Evolutionary conservation across 2,797 vertebrate genomes (phyloP), one percentile per base, ranked within the genome.

Genomic region (Leptatherina wallacei): DNA sequence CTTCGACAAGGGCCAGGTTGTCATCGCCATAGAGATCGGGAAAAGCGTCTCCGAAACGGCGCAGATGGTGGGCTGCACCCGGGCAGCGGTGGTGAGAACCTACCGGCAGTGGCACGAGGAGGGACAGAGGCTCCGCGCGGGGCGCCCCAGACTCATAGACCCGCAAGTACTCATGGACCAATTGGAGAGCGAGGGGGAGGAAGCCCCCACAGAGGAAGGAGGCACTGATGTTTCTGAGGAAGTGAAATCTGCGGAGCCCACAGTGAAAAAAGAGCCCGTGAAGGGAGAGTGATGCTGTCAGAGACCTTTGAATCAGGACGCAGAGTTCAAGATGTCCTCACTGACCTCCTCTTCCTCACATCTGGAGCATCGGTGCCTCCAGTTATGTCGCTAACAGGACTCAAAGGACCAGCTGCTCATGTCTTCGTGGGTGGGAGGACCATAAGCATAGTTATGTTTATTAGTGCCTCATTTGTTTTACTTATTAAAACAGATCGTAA

Each of bases 1-100:
- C 49, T 74, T 74, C 24, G 72, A 74, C 35, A 74, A 62, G 40
- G 72, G 72, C 32, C 64, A 74, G 65, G 58, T 74, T 2, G 72
- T 68, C 22, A 24, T 56, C 27, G 72, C 65, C 58, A 29, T 38
- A 5, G 29, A 56, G 65, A 20, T 67, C 51, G 72, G 72, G 0
- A 8, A 52, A n/a, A 69, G 66, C 65, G 60, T 68, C 36, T 58
- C 65, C 1, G 22, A 74, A 12, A 62, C 65, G 51, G 72, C 64
- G 10, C 29, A 22, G 51, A 32, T 67, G 58, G 65, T 68, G 59
- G 72, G 72, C 51, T 74, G 72, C 32, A 56, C 72, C 38, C 51
- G 38, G 49, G 65, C 59, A 0, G 72, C 72, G 18, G 72, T 68
- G 38, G 58, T 61, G 20, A 29, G 22, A 8, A 27, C 58, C 20